phyloP scores from a whole-genome alignment of 2,797 vertebrate genomes.

The Yasuhikotakia modesta region DNA sequence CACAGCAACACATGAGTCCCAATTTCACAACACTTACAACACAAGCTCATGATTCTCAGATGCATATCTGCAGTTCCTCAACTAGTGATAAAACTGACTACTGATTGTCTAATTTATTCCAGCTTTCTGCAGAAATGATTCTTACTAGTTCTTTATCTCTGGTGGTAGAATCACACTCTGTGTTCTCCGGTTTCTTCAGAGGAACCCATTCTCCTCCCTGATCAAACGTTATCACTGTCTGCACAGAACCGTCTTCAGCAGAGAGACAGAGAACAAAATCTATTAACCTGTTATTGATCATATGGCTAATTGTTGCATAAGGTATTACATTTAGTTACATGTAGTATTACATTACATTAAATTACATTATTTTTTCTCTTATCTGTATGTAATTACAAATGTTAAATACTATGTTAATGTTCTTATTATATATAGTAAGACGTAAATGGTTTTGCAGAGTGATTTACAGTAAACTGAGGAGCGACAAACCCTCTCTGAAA shows the following conservation, averaged over 20 bases:
- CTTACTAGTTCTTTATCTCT: constrained; percentile 85
- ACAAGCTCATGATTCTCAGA: too few species aligned
- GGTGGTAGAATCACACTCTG: constrained; percentile 84
- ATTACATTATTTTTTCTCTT: too few species aligned
- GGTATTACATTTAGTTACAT: neutral
- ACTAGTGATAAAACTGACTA: too few species aligned
- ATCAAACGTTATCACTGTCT: constrained; percentile 91
- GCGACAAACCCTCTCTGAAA: too few species aligned
- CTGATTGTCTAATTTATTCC: neutral
- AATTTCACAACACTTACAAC: too few species aligned
- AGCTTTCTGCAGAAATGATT: neutral
- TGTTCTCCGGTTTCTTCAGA: constrained; percentile 84
- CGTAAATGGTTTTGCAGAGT: too few species aligned
- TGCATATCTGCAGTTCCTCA: too few species aligned
- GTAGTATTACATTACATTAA: too few species aligned
- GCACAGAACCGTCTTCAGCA: constrained; percentile 84
- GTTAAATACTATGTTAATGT: too few species aligned
- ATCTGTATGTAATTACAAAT: neutral
- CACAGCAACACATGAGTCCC: constrained; percentile 16
- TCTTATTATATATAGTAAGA: too few species aligned
- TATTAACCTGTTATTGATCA: neutral
- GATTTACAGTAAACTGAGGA: too few species aligned
- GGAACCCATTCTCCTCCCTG: constrained; percentile 91
- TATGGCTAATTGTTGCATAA: neutral
- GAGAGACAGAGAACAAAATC: constrained; percentile 16